Base-by-base conservation (phyloP, 2,113 vertebrate genomes). In the Suricata suricatta region DNA sequence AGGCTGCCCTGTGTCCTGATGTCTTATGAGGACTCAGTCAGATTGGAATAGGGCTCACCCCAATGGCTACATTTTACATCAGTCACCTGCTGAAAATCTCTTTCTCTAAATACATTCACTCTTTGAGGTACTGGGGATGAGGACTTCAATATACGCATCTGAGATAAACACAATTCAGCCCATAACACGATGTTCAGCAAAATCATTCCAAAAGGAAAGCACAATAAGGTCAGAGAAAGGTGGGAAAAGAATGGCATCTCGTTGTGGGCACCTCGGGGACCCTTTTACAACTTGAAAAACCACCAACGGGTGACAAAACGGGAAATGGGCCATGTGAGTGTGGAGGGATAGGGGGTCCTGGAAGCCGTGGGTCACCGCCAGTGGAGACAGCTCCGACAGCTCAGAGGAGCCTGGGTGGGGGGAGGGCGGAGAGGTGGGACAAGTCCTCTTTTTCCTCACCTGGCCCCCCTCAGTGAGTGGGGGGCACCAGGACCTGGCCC, bases 291-390 rank as follows among this genome's bases (percentile, higher is more conserved):
- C 35, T 1, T 0, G 64, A 33, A 12, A 13, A 25, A 3, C 19
- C 7, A 4, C 57, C 2, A 3, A 15, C 0, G 0, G 66, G 17
- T 14, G 27, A 21, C 12, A 47, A 44, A 1, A 0, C 0, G 35
- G 35, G 38, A 25, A 16, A 2, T 0, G 27, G 57, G 52, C 29
- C 19, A 1, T 15, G 27, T 21, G 77, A 17, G 31, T 3, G 17
- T 7, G 6, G 66, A 19, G 5, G 15, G 29, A 25, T 0, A n/a
- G 47, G 11, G 9, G 35, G n/a, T 16, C 4, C 0, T 0, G n/a
- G 89, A 15, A 72, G 5, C 1, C 0, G 19, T 4, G n/a, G 31
- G 27, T 38, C 15, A 6, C 21, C 0, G 8, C 16, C 0, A 0
- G 21, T 2, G 3, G 41, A 19, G 41, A 31, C 16, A 44, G 8